phyloP scores from a whole-genome alignment of 2,797 vertebrate species.

The Rhinoraja longicauda region DNA sequence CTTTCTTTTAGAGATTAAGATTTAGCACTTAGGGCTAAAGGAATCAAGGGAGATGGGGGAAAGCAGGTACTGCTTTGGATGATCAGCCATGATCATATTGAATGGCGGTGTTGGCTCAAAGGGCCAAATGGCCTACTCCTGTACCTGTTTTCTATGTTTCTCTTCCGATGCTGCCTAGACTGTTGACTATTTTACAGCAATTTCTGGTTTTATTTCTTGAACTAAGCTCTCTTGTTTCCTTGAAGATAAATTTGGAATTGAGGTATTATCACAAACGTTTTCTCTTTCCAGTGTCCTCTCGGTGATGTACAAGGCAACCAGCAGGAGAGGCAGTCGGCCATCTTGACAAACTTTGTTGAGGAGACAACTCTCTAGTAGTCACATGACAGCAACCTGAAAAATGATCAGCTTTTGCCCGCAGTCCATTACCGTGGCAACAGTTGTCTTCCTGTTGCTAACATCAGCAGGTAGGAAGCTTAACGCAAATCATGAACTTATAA shows the following conservation, averaged over 20 bases:
- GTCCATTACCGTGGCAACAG: conserved; percentile 80
- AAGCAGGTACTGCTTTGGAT: too few relatives aligned
- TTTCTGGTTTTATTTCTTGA: not conserved
- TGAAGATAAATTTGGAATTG: not conserved
- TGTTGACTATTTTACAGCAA: not conserved
- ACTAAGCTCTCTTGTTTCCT: not conserved
- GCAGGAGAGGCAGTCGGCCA: conserved; percentile 43
- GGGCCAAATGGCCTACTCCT: too few relatives aligned
- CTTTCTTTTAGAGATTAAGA: too few relatives aligned
- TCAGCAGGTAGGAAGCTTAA: conserved; percentile 73
- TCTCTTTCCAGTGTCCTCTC: not conserved
- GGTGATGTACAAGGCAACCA: conserved; percentile 46
- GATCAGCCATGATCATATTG: too few relatives aligned
- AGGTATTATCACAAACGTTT: not conserved
- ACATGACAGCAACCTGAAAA: conserved; percentile 75
- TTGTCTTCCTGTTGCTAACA: conserved; percentile 77
- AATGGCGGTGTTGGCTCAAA: too few relatives aligned
- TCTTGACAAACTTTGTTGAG: conserved; percentile 43
- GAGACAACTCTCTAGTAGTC: conserved; percentile 47
- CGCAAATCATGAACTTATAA: not conserved
- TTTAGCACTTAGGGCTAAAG: too few relatives aligned
- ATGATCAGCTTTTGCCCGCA: conserved; percentile 90
- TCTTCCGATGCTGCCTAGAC: not conserved
- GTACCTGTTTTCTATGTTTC: not conserved
- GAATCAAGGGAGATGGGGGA: too few relatives aligned